Conservation (phyloP, 1,140 invertebrate species). For the Acromyrmex echinatior region DNA sequence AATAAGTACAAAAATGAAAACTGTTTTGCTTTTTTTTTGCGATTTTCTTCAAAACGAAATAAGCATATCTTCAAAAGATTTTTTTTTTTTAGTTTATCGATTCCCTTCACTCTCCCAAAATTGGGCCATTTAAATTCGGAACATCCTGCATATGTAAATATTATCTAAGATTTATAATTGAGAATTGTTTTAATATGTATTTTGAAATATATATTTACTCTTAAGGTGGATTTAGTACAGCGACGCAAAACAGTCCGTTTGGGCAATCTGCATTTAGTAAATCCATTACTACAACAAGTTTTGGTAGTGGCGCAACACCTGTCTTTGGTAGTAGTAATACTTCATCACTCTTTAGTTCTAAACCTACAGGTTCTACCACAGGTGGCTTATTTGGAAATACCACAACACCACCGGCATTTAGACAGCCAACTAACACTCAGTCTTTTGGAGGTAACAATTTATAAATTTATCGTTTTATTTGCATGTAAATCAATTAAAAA, state of each 20-base stretch:
- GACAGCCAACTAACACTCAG: slow-evolving; percentile 85
- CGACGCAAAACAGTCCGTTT: slow-evolving; percentile 85
- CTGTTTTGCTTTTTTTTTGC: no score
- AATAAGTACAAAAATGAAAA: no score
- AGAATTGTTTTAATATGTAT: background rate
- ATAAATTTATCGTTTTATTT: slow-evolving; percentile 28
- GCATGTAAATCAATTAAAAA: background rate
- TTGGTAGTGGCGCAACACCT: slow-evolving; percentile 82
- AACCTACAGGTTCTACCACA: slow-evolving; percentile 87
- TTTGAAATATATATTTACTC: slow-evolving; percentile 9
- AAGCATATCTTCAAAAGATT: no score
- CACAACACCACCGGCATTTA: slow-evolving; percentile 84
- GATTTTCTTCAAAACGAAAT: no score
- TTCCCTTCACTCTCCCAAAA: no score
- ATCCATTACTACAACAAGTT: slow-evolving; percentile 85
- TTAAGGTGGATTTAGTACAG: slow-evolving; percentile 80
- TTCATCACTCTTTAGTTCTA: slow-evolving; percentile 88
- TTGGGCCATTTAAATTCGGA: no score
- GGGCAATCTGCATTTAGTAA: slow-evolving; percentile 87
- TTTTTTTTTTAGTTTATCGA: no score
- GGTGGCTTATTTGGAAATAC: slow-evolving; percentile 85
- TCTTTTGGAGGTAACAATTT: slow-evolving; percentile 82
- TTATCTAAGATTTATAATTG: background rate
- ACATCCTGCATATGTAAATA: background rate
- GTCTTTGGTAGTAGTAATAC: slow-evolving; percentile 86